Base-by-base conservation (phyloP, 2,797 vertebrate species). In the Tolypeutes matacus region DNA sequence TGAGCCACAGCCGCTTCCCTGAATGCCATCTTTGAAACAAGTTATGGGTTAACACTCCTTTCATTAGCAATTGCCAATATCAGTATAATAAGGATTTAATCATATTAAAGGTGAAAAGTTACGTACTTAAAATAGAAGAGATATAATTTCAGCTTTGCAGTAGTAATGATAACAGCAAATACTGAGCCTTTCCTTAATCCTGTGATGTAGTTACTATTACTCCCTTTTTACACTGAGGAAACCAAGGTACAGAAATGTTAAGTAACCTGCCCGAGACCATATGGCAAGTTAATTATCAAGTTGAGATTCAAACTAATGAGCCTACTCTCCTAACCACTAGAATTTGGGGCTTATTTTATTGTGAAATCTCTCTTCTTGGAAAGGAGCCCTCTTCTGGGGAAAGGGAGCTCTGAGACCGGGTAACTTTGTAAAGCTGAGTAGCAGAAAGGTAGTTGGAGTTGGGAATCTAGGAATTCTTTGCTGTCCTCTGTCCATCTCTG, bases 131-230 rank as follows among this genome's bases (percentile, higher is more conserved):
- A 31, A 88, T 73, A 81, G 53, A 80, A 53, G 73, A 89, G 29
- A 20, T 42, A 6, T 58, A 42, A 86, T 83, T 88, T 91, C 77
- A 95, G 84, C 39, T 91, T 85, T 73, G 69, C 51, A 93, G 21
- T 91, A 75, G 64, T 65, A 64, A 18, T 56, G 15, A 12, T 83
- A 89, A 78, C 69, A 77, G 46, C 20, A 64, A 83, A 72, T 70
- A n/a, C 64, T 81, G 76, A 94, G 62, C 78, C 78, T 95, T 95
- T 80, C 67, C 60, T 93, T 90, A 84, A 91, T 87, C 72, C 73
- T 91, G 14, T n/a, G 5, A 58, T 76, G 21, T 34, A 82, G 69
- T 95, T 90, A 31, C 62, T 81, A 7, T 84, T 65, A 36, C 62
- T 88, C 5, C 58, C 36, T 94, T 92, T 94, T 92, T 86, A 72